Percentiles rank a stretch among this genome's conserved stretches.
Conservation (phyloP, 2,888 invertebrate genomes). For the Flexamia atlantica region DNA sequence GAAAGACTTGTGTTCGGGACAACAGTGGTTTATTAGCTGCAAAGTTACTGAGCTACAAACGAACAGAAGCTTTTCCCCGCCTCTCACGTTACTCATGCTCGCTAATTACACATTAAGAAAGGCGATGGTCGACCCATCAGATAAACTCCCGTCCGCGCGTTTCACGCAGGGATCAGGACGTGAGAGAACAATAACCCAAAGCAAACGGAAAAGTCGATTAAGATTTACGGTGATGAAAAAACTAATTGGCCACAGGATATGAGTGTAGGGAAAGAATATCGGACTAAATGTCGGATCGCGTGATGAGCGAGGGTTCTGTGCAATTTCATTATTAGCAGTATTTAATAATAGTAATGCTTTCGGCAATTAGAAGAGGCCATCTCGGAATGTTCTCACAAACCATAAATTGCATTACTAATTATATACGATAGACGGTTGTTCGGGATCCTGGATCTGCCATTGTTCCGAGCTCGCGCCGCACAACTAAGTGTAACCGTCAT, state of each 20-base stretch:
- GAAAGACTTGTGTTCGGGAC: too few relatives aligned
- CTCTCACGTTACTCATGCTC: too few relatives aligned
- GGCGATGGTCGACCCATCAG: too few relatives aligned
- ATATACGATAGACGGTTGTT: slow-evolving; percentile 53
- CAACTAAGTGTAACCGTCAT: slow-evolving; percentile 46
- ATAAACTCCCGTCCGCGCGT: background rate
- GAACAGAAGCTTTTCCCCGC: too few relatives aligned
- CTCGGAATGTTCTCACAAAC: slow-evolving; percentile 55
- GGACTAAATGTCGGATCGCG: slow-evolving; percentile 57
- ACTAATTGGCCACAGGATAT: slow-evolving; percentile 57
- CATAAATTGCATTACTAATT: slow-evolving; percentile 59
- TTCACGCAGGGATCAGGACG: background rate
- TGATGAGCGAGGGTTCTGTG: slow-evolving; percentile 46
- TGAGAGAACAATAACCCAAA: slow-evolving; percentile 32
- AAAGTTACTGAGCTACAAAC: too few relatives aligned
- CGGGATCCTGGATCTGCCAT: slow-evolving; percentile 54
- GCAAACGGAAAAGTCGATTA: slow-evolving; percentile 48
- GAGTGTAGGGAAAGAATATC: slow-evolving; percentile 56
- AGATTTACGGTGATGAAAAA: slow-evolving; percentile 56
- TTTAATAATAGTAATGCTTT: slow-evolving; percentile 60
- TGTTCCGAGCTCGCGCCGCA: slow-evolving; percentile 24
- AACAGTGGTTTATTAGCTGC: too few relatives aligned
- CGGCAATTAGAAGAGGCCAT: slow-evolving; percentile 55
- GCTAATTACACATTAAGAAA: too few relatives aligned
- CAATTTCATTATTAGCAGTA: slow-evolving; percentile 60